These are phyloP conservation scores for Basileuterus tristriatus DNA, from an alignment of 2,797 vertebrate genomes.

Conservation along the genomic window DNA sequence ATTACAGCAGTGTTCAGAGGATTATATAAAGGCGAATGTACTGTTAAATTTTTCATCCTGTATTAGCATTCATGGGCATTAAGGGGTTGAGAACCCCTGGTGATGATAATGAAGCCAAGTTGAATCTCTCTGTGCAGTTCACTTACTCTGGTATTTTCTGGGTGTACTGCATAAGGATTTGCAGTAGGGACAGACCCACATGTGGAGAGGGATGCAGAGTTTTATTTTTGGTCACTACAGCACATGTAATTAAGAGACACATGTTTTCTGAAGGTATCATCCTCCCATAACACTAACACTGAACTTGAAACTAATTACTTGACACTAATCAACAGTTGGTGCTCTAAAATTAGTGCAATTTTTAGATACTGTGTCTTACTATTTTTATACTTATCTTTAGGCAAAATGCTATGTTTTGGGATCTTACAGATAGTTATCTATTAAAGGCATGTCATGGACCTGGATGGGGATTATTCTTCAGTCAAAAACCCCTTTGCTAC, in stretches of 20 bases:
- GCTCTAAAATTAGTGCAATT: neutral
- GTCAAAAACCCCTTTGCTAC: neutral
- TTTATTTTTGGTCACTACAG: neutral
- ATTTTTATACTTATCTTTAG: neutral
- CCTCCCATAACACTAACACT: neutral
- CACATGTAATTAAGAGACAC: neutral
- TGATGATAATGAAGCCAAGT: neutral
- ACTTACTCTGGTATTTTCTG: neutral
- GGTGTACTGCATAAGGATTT: neutral
- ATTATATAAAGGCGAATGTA: neutral
- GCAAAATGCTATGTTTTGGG: neutral
- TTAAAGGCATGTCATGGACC: neutral
- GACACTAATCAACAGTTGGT: neutral
- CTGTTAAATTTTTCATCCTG: neutral
- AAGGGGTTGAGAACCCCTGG: neutral
- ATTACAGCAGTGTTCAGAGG: neutral
- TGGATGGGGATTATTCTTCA: neutral
- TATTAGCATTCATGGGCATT: neutral
- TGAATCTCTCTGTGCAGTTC: neutral
- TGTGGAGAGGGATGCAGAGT: neutral
- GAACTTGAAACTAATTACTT: neutral
- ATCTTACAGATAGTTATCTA: neutral
- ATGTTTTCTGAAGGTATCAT: neutral
- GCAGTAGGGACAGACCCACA: too few species aligned
- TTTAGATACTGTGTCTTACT: neutral